Base-by-base conservation (phyloP, 2,888 invertebrate genomes). In the Lochmaea capreae region DNA sequence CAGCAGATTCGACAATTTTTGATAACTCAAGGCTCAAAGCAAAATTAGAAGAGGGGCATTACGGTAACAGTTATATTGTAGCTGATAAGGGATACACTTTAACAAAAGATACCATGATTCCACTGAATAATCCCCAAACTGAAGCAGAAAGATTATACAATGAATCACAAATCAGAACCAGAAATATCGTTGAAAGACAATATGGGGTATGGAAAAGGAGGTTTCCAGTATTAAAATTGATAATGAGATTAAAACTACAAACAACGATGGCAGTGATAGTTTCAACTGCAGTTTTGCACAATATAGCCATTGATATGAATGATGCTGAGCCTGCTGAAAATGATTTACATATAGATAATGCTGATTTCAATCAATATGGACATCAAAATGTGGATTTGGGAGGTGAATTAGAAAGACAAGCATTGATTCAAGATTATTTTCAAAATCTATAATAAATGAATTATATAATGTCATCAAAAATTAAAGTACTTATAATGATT, bases 141-240 rank as follows among this genome's bases (percentile, higher is more conserved):
- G 43, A 43, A 43, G 43, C 43, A 43, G 43, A 10, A 43, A 43
- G 6, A 43, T 3, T 43, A 43, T 43, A 43, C 43, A 43, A 43
- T 11, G 43, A 43, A 43, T 43, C 43, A 2, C 43, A 43, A 43
- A 43, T 43, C 43, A 43, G 43, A 43, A 43, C 43, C 43, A 43
- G 43, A 43, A 43, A 43, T 43, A 43, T 43, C 11, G 43, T 43
- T 43, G 43, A 43, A 43, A 43, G 43, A 43, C 11, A 43, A 43
- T 43, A 43, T 43, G 43, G 43, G 12, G 43, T 43, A 43, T 43
- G 43, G 43, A 43, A 61, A 33, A 26, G 59, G 14, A 59, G 61
- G 61, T 61, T 61, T 61, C 61, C 61, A 26, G 39, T 39, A 9
- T 61, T 61, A 61, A 61, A 61, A 61, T 61, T 61, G n/a, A 61